phyloP scores from a whole-genome alignment of 2,797 vertebrate genomes.

The Tenualosa ilisha region DNA sequence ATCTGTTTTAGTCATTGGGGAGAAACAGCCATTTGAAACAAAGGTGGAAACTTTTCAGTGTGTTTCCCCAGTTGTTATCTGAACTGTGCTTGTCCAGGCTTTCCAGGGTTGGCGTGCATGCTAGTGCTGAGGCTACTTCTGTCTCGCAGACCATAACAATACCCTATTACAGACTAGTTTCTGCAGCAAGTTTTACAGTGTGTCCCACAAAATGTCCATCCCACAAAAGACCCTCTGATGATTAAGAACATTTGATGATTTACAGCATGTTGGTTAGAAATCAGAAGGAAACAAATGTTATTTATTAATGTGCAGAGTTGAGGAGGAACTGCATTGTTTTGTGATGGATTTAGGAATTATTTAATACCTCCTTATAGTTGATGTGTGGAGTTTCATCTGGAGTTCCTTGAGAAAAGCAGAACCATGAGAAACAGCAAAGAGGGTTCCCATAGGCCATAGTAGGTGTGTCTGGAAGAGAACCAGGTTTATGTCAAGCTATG shows the following conservation, averaged over 20 bases:
- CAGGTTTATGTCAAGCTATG: neutral
- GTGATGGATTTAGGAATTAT: neutral
- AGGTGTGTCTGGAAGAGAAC: neutral
- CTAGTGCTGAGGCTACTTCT: neutral
- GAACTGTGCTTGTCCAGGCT: neutral
- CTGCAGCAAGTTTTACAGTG: neutral
- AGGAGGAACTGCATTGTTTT: neutral
- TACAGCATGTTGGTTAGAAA: neutral
- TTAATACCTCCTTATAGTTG: neutral
- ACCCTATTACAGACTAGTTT: neutral
- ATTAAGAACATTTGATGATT: no score
- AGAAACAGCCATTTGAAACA: neutral
- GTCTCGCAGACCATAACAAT: neutral
- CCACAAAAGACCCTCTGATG: neutral
- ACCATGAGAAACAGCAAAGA: neutral
- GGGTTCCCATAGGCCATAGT: neutral
- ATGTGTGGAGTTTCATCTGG: neutral
- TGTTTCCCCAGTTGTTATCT: neutral
- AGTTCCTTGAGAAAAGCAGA: neutral
- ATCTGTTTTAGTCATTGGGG: neutral
- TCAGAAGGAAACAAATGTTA: neutral
- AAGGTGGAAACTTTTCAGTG: neutral
- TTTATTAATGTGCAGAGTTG: neutral
- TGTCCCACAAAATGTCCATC: neutral
- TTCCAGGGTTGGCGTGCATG: neutral